Evolutionary conservation across 2,113 vertebrate genomes (phyloP), one percentile per base, ranked within the genome.

Genomic region (Callospermophilus lateralis): DNA sequence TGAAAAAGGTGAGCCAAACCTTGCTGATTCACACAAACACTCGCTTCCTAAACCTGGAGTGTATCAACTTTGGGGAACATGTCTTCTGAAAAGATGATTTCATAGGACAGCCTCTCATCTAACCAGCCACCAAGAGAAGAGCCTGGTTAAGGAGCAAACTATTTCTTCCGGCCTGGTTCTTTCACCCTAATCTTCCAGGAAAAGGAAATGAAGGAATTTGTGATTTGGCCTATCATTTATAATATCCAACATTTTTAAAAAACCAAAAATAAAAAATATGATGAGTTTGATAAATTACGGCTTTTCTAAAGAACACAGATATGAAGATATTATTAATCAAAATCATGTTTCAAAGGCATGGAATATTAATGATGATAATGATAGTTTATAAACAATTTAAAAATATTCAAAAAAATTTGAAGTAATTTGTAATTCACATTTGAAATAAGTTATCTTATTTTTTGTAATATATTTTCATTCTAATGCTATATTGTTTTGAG

Each of bases 361-460:
- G 65, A 39, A n/a, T 76, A 72, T 48, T 81, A 80, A 24, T n/a
- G 63, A 51, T 37, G 79, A 74, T 20, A 17, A 67, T 67, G 78
- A 51, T 0, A 39, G 48, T 39, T 73, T 92, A 68, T 8, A 70
- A 48, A 78, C 10, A 79, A 89, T n/a, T 55, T 86, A 55, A 58
- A 94, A 90, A 78, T 68, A 96, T 26, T 42, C 30, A 74, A 93
- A 68, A 73, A 65, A 39, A 30, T 73, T 7, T 45, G 67, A 51
- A 58, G 6, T 42, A 45, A 95, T 28, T 76, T 93, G 45, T 68
- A 85, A 45, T 77, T 92, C 42, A 81, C 32, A 77, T 63, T 84
- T 93, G 45, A 95, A 95, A 80, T 81, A 95, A 55, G 34, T 77
- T 72, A 83, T 26, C 84, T 86, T 42, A 67, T 79, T 91, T 88